A percentile compares a stretch with the other conserved stretches of the same genome.
Conservation (phyloP, 2,797 vertebrate genomes). For the Hephaestus fuliginosus region DNA sequence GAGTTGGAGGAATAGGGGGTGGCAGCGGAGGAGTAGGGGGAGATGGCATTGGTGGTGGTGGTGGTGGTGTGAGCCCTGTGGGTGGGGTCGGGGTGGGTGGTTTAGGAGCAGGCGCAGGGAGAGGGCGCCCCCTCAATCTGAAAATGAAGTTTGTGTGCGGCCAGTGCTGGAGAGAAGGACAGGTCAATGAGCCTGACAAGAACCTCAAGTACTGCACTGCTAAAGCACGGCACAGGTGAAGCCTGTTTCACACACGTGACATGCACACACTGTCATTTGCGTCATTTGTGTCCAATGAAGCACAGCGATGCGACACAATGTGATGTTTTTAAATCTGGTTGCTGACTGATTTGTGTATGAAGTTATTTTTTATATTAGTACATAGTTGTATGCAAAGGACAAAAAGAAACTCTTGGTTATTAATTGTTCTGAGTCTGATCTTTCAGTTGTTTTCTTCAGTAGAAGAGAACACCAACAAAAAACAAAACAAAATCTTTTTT, state of each 20-base stretch:
- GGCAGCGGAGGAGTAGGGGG: constrained; percentile 62
- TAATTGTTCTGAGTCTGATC: no score
- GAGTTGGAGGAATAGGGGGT: constrained; percentile 69
- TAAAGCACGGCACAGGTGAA: constrained; percentile 96
- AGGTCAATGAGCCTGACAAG: constrained; percentile 98
- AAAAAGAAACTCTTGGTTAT: neutral
- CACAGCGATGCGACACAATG: neutral
- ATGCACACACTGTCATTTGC: no score
- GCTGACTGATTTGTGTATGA: neutral
- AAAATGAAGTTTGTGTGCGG: constrained; percentile 99
- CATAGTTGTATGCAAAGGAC: neutral
- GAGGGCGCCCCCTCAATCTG: constrained; percentile 90
- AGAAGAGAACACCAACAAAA: no score
- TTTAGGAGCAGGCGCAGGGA: constrained; percentile 75
- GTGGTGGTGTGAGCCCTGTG: constrained; percentile 74
- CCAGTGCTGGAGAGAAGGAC: constrained; percentile 97
- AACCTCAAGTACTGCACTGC: constrained; percentile 98
- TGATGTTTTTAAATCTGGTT: neutral
- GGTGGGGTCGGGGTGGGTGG: constrained; percentile 69
- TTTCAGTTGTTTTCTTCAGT: no score
- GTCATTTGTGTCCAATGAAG: neutral
- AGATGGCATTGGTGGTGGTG: constrained; percentile 66
- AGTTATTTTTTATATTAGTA: neutral
- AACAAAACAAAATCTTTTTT: no score
- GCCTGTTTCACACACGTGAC: neutral